A percentile compares a stretch with the other conserved stretches of the same genome.
Evolutionary conservation across 2,888 invertebrate genomes (phyloP).

Genomic region (Aquatica leii): DNA sequence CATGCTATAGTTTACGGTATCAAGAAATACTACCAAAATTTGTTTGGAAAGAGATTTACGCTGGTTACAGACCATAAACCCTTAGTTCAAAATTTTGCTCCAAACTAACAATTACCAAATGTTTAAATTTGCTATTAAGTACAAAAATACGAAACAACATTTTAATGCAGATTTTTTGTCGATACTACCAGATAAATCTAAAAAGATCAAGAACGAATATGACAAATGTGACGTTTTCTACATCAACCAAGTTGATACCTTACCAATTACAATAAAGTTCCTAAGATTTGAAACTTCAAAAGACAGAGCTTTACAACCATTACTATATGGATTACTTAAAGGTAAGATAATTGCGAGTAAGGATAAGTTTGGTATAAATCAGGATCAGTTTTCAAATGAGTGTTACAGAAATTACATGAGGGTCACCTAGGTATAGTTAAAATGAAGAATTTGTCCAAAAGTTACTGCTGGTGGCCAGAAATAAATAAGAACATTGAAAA

Average conservation of each 20-base stretch:
- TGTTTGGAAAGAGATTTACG: constrained; percentile 30
- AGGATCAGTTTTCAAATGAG: background rate
- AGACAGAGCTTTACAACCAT: background rate
- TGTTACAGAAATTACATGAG: background rate
- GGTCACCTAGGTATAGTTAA: background rate
- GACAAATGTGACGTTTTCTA: background rate
- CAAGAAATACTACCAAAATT: constrained; percentile 35
- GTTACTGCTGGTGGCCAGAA: background rate
- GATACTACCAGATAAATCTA: background rate
- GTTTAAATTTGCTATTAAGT: constrained; percentile 2
- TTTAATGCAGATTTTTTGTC: constrained; percentile 2
- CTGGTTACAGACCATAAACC: constrained; percentile 14
- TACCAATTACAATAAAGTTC: background rate
- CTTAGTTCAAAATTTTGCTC: constrained; percentile 7
- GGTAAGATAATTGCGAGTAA: background rate
- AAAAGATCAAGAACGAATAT: background rate
- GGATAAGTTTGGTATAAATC: background rate
- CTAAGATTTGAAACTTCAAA: background rate
- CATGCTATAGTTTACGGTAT: constrained; percentile 36
- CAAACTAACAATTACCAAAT: constrained; percentile 4
- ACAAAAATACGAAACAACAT: background rate
- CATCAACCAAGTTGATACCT: background rate
- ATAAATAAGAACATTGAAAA: background rate
- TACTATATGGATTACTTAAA: background rate
- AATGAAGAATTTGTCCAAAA: background rate